These are phyloP conservation scores for Sesamia inferens DNA, from an alignment of 2,888 invertebrate genomes.

Conservation along the genomic window DNA sequence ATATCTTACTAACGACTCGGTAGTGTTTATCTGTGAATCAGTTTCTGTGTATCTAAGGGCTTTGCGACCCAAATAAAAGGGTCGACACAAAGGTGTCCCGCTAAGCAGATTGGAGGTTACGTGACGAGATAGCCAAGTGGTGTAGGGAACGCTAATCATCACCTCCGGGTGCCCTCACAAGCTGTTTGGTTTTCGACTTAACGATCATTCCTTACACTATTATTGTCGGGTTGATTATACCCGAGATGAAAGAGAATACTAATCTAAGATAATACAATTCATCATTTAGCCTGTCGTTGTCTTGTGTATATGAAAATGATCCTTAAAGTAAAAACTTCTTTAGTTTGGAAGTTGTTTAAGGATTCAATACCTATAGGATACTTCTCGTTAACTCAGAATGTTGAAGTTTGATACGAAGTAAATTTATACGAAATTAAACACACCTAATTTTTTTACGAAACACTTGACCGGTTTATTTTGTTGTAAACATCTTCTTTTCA, in stretches of 20 bases:
- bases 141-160: slow-evolving; percentile 76
- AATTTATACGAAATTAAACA: too few relatives aligned
- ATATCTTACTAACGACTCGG: slow-evolving; percentile 73
- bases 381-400: too few relatives aligned
- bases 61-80: slow-evolving; percentile 83
- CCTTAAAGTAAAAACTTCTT: too few relatives aligned
- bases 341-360: too few relatives aligned
- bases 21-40: slow-evolving; percentile 81
- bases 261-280: slow-evolving; percentile 5
- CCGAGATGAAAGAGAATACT: slow-evolving; percentile 23
- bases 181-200: slow-evolving; percentile 70
- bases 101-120: slow-evolving; percentile 86
- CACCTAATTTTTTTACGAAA: too few relatives aligned
- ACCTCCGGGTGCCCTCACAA: slow-evolving; percentile 65
- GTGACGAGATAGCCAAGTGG: slow-evolving; percentile 81
- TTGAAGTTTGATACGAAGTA: too few relatives aligned
- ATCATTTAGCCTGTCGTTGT: neutral
- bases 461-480: neutral
- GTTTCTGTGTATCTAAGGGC: slow-evolving; percentile 81
- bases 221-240: slow-evolving; percentile 29
- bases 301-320: too few relatives aligned
- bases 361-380: too few relatives aligned
- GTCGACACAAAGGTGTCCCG: slow-evolving; percentile 82
- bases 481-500: neutral
- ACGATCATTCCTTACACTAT: slow-evolving; percentile 46